Base-by-base conservation (phyloP, 2,888 invertebrate genomes). In the Disparrhopalites patrizii region DNA sequence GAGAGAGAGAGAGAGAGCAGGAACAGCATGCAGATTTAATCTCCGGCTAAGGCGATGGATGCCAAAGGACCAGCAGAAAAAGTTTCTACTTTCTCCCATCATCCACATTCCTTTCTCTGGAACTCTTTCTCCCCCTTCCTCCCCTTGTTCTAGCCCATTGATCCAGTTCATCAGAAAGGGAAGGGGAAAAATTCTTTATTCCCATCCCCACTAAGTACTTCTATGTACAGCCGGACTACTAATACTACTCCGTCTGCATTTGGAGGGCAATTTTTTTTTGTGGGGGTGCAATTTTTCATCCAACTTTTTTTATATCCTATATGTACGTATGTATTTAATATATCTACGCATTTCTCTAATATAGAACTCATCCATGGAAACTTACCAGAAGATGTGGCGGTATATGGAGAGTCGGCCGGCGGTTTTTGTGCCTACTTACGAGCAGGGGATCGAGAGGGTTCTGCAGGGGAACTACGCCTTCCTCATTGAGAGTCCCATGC, bases 401-500 rank as follows among this genome's bases (percentile, higher is more conserved):
- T 93, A 90, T 76, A 97, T 97, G 97, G 91, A 93, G 0, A 70
- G 85, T 76, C 84, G 87, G 30, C 88, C 92, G 0, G 85, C 88
- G 0, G 92, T 92, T 0, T 91, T 97, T 76, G 93, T 95, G 0
- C 85, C 88, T 57, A 89, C 89, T 0, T 96, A 94, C 78, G 91
- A 93, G 73, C 93, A 95, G 75, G 98, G 97, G 0, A 90, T 96
- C 28, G 84, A 87, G 74, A 82, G 89, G 55, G 97, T 96, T 0
- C 81, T 93, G 57, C 85, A 86, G 60, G 94, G 91, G 0, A 90
- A 96, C 80, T 99, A 97, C 79, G 98, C 98, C 0, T 99, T 95
- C 78, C 84, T 99, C 20, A 96, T 98, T 92, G 98, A 99, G 81
- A 96, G 95, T 0, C 94, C 97, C 0, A 95, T 95, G 89, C 81